phyloP scores from a whole-genome alignment of 2,888 invertebrate genomes.

The Melanostoma scalare region DNA sequence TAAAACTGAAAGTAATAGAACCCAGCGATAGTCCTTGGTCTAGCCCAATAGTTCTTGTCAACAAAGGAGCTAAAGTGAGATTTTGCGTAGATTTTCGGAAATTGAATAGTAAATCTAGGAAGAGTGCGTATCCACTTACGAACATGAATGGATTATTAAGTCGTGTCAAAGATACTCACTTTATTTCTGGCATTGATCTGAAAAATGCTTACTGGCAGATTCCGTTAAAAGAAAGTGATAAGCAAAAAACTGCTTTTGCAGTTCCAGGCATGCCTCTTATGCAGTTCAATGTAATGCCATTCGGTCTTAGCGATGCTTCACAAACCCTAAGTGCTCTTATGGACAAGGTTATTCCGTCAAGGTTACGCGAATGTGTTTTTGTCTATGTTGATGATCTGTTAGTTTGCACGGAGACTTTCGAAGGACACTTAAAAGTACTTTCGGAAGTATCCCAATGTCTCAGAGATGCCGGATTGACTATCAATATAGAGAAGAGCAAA shows the following conservation, averaged over 20 bases:
- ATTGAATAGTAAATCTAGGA: constrained; percentile 74
- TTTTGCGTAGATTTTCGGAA: constrained; percentile 75
- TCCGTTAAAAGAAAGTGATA: constrained; percentile 26
- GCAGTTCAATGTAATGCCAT: constrained; percentile 52
- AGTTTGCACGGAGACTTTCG: not conserved
- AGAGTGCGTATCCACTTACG: constrained; percentile 57
- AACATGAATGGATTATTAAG: constrained; percentile 68
- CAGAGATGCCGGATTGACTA: not conserved
- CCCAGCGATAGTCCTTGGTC: not conserved
- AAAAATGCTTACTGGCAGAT: constrained; percentile 62
- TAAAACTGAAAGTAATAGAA: constrained; percentile 51
- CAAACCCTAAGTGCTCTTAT: constrained; percentile 8
- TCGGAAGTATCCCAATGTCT: not conserved
- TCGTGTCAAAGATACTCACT: constrained; percentile 1
- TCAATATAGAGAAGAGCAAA: not conserved
- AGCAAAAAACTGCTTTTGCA: constrained; percentile 50
- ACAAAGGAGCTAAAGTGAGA: constrained; percentile 18
- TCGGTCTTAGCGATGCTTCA: constrained; percentile 43
- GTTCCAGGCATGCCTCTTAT: constrained; percentile 57
- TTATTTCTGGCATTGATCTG: constrained; percentile 43
- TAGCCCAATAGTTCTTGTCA: not conserved
- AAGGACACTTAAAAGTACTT: not conserved
- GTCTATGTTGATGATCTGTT: constrained; percentile 24
- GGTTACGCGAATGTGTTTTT: constrained; percentile 7
- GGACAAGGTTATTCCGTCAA: constrained; percentile 19